Evolutionary conservation across 1,140 invertebrate genomes (phyloP).

Genomic region (Penaeus vannamei): DNA sequence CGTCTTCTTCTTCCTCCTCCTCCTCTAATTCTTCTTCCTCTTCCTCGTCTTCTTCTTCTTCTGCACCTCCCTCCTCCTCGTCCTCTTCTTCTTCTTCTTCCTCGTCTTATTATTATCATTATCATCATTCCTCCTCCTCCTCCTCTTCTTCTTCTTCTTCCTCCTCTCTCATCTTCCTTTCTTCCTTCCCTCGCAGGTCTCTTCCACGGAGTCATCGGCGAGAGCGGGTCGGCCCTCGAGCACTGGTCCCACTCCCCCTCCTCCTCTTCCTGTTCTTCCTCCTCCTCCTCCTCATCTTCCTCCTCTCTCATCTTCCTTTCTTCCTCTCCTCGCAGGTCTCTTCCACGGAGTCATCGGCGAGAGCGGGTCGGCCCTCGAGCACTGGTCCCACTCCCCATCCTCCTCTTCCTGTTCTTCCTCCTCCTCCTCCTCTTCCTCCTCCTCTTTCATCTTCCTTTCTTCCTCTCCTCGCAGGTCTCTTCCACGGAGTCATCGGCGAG

Average conservation of each 20-base stretch:
- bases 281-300: too few species aligned
- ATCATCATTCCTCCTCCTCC: too few species aligned
- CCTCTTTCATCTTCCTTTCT: too few species aligned
- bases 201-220: background rate
- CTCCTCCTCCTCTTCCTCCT: conserved; percentile 70
- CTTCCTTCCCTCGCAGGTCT: conserved; percentile 38
- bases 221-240: background rate
- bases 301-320: background rate
- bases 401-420: conserved; percentile 79
- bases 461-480: too few species aligned
- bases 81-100: too few species aligned
- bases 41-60: too few species aligned
- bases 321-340: conserved; percentile 40
- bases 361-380: background rate
- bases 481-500: too few species aligned
- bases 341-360: background rate
- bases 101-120: background rate
- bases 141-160: too few species aligned
- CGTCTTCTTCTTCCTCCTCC: background rate
- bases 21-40: too few species aligned
- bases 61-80: too few species aligned
- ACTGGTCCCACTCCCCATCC: conserved; percentile 70
- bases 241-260: too few species aligned
- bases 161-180: background rate
- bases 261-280: too few species aligned